Evolutionary conservation across 2,113 vertebrate genomes (phyloP).

Genomic region (Trichomycterus rosablanca): DNA sequence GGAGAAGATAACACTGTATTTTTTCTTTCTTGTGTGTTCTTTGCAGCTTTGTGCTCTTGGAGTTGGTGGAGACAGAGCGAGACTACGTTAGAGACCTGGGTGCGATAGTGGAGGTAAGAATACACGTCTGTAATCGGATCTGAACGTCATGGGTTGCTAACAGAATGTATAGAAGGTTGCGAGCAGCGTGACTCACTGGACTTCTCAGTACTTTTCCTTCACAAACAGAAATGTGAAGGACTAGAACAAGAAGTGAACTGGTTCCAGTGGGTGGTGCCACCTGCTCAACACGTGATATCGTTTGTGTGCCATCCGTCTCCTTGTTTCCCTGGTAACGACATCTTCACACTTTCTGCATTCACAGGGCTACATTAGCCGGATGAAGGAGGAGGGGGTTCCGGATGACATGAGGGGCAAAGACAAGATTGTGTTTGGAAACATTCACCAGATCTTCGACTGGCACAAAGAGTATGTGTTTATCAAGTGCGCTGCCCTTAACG

Average conservation of each 20-base stretch:
- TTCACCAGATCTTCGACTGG: slow-evolving; percentile 98
- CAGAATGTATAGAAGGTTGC: too few relatives aligned
- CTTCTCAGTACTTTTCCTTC: too few relatives aligned
- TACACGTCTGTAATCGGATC: too few relatives aligned
- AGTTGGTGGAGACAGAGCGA: slow-evolving; percentile 90
- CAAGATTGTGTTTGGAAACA: slow-evolving; percentile 98
- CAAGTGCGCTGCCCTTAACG: too few relatives aligned
- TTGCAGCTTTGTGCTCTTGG: slow-evolving; percentile 84
- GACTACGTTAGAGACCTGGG: slow-evolving; percentile 91
- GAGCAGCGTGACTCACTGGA: too few relatives aligned
- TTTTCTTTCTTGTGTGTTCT: slow-evolving; percentile 37
- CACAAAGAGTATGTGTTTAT: slow-evolving; percentile 96
- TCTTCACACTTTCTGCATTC: not conserved
- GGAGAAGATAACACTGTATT: too few relatives aligned
- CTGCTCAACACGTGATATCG: too few relatives aligned
- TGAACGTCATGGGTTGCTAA: too few relatives aligned
- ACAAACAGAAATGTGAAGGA: too few relatives aligned
- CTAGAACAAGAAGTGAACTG: too few relatives aligned
- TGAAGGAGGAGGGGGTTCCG: slow-evolving; percentile 94
- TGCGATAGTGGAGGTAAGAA: slow-evolving; percentile 85
- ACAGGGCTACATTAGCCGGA: slow-evolving; percentile 93
- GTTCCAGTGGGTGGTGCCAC: not conserved
- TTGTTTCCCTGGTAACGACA: slow-evolving; percentile 23
- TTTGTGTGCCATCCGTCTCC: too few relatives aligned
- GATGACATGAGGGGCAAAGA: slow-evolving; percentile 99